Base-by-base conservation (phyloP, 1,140 invertebrate genomes). In the Drosophila navojoa region DNA sequence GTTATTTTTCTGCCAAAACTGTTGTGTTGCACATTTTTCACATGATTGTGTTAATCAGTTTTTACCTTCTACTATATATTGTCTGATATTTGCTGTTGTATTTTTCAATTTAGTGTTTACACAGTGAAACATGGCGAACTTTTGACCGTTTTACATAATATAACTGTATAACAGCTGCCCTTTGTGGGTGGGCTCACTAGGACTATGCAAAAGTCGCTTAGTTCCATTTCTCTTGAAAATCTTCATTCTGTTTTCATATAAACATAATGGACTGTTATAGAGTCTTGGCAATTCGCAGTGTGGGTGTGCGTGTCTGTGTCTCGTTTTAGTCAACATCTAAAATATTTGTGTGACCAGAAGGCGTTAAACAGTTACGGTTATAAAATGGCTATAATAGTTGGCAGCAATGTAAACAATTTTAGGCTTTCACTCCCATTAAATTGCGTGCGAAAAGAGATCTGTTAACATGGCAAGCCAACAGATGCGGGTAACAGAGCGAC, bases 21-120 rank as follows among this genome's bases (percentile, higher is more conserved):
- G 66, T 62, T 54, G 62, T 72, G 50, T 49, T 61, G 81, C 71
- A 77, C 78, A 78, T 81, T 86, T 81, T 86, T 86, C 78, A 81
- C 81, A 86, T 81, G 67, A 86, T 86, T 81, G 81, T 86, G 81
- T 76, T 81, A 86, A 86, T 86, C 71, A 78, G 70, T 71, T 71
- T 62, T 63, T 62, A 45, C 49, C 49, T 71, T 72, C 49, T 73
- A 35, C 11, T 35, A 1, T 47, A n/a, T 35, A 16, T 16, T 45
- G 42, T 45, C n/a, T 38, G 13, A 16, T 19, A 29, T 38, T 55
- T 35, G 32, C 4, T 16, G 16, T 19, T 57, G 15, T 25, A 19
- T 57, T 40, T 55, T 57, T 57, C 29, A 16, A 32, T 32, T 16
- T 61, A 60, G 15, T 19, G 45, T 60, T 64, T 32, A 47, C 47